phyloP scores from a whole-genome alignment of 37 sponge, comb jelly and placozoan species.

The Chondrosia reniformis region DNA sequence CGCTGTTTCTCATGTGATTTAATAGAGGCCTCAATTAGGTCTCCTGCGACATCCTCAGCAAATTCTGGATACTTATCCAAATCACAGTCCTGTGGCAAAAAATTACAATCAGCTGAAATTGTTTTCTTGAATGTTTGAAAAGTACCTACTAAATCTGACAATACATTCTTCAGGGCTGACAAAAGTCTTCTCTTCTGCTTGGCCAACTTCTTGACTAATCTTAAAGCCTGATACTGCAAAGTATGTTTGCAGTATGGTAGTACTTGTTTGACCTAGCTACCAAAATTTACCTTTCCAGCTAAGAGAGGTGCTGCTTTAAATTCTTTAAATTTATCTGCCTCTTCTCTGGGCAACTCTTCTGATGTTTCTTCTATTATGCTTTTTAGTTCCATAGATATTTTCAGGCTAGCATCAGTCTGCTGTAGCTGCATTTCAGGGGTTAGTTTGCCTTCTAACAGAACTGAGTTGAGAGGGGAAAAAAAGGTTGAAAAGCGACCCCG shows the following conservation, averaged over 20 bases:
- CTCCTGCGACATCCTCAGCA: conserved; percentile 25
- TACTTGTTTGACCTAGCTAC: not conserved
- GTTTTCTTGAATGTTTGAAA: not conserved
- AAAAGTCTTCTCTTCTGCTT: conserved; percentile 12
- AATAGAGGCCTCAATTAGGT: conserved; percentile 31
- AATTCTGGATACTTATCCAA: not conserved
- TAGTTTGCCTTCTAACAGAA: conserved; percentile 17
- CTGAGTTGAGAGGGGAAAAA: conserved; percentile 12
- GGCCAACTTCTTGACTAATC: not conserved
- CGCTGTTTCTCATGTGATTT: conserved; percentile 31
- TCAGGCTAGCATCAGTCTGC: conserved; percentile 9
- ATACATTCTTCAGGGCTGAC: conserved; percentile 21
- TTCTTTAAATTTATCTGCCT: not conserved
- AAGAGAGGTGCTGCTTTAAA: conserved; percentile 16
- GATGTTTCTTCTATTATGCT: conserved; percentile 4
- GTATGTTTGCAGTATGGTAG: not conserved
- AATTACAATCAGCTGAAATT: not conserved
- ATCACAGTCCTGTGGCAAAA: conserved; percentile 5
- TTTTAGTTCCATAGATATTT: conserved; percentile 5
- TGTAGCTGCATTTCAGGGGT: conserved; percentile 16
- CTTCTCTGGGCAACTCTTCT: not conserved
- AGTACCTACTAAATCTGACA: conserved; percentile 13
- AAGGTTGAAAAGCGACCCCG: conserved; percentile 79
- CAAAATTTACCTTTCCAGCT: conserved; percentile 8
- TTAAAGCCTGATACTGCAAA: conserved; percentile 21